phyloP scores from a whole-genome alignment of 2,888 invertebrate genomes.

The Sphinx pinastri region DNA sequence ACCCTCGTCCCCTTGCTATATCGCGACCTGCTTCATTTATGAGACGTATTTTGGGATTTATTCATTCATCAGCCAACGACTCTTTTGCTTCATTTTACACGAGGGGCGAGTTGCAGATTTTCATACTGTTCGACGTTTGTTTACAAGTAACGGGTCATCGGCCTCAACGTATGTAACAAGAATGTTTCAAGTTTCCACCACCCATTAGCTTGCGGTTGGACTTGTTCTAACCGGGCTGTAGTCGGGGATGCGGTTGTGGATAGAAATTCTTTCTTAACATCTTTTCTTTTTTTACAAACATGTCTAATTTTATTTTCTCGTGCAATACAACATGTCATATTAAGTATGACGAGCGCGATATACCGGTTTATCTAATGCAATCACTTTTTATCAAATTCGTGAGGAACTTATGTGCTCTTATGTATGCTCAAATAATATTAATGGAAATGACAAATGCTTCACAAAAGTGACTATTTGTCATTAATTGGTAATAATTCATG shows the following conservation, averaged over 20 bases:
- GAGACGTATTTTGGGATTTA: not conserved
- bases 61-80: conserved; percentile 9
- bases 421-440: not conserved
- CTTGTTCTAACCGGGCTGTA: conserved; percentile 47
- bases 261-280: conserved; percentile 39
- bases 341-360: not conserved
- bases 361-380: conserved; percentile 15
- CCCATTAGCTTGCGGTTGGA: conserved; percentile 44
- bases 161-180: conserved; percentile 42
- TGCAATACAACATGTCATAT: not conserved
- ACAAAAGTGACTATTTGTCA: not conserved
- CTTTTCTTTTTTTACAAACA: conserved; percentile 38
- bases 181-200: conserved; percentile 36
- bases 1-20: not conserved
- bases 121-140: conserved; percentile 38
- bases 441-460: not conserved
- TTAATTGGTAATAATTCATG: not conserved
- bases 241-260: conserved; percentile 52
- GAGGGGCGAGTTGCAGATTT: conserved; percentile 5
- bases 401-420: not conserved
- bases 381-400: not conserved
- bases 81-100: not conserved
- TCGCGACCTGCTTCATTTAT: not conserved
- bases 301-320: conserved; percentile 28
- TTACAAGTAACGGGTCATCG: conserved; percentile 49